Base-by-base conservation (phyloP, 2,113 vertebrate genomes). In the Prionailurus viverrinus region DNA sequence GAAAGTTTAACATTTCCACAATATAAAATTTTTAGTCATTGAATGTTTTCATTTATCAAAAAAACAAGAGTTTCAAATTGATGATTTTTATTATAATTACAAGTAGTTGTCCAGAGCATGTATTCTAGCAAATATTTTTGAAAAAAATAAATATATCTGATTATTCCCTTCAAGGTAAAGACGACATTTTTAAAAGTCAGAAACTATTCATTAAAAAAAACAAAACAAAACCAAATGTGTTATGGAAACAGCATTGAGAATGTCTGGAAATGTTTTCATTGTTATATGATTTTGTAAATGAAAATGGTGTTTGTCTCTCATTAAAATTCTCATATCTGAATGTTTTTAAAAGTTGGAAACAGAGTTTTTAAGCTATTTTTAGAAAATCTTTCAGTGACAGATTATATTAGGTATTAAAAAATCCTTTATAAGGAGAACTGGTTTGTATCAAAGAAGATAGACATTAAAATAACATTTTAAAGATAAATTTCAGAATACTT, bases 21-120 rank as follows among this genome's bases (percentile, higher is more conserved):
- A 58, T 33, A 68, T 23, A 88, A 94, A 69, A 7, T n/a, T 63
- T 89, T 84, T 74, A 93, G 12, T 58, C 21, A 18, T 3, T 39
- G 23, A 95, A 73, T n/a, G 3, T n/a, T 95, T 89, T 80, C 80
- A 87, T 36, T 81, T 95, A 74, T 16, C 39, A n/a, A 61, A 93
- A 84, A 14, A 1, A 2, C 19, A 29, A 51, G 10, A 69, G 1
- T 33, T 79, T 8, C 19, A 95, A 76, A 89, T 16, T 58, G 1
- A 53, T 51, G 15, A 78, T 23, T 78, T 95, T 97, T 95, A 91
- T 39, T 97, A n/a, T 66, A 41, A 88, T 83, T 31, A 45, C 53
- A 86, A 91, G 12, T n/a, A 65, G 12, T 69, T 92, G 11, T 86
- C 16, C 80, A 85, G 9, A 92, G 12, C 18, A 95, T 45, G 23